phyloP scores from a whole-genome alignment of 2,888 invertebrate species.

The Eilema griseolum region DNA sequence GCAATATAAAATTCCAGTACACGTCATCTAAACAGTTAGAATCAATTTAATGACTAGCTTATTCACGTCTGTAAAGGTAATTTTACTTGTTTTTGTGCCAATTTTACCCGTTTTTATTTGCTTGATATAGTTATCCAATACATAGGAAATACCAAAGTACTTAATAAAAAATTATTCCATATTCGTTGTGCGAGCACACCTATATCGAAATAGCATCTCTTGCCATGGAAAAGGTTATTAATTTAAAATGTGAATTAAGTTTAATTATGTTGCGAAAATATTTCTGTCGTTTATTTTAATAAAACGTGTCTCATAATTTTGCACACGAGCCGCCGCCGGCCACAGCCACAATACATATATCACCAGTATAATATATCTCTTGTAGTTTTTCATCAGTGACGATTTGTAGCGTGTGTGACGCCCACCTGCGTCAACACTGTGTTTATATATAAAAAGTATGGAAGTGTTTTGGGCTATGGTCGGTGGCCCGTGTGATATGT shows the following conservation, averaged over 20 bases:
- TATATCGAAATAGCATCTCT: not conserved
- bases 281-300: not conserved
- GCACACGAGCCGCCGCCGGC: too few species aligned
- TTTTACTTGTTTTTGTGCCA: not conserved
- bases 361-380: too few species aligned
- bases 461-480: too few species aligned
- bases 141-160: not conserved
- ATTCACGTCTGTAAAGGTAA: not conserved
- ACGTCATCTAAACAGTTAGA: conserved; percentile 1
- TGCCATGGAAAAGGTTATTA: conserved; percentile 8
- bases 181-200: not conserved
- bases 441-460: too few species aligned
- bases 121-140: not conserved
- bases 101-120: conserved; percentile 1
- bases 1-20: not conserved
- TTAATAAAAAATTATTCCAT: not conserved
- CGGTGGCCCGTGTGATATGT: too few species aligned
- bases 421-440: too few species aligned
- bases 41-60: not conserved
- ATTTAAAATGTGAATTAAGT: not conserved
- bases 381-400: too few species aligned
- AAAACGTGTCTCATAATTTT: not conserved
- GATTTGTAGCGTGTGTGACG: too few species aligned
- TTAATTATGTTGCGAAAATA: not conserved
- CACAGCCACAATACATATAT: too few species aligned